These are phyloP conservation scores for Caradrina kadenii DNA, from an alignment of 2,888 invertebrate species.

Conservation along the genomic window DNA sequence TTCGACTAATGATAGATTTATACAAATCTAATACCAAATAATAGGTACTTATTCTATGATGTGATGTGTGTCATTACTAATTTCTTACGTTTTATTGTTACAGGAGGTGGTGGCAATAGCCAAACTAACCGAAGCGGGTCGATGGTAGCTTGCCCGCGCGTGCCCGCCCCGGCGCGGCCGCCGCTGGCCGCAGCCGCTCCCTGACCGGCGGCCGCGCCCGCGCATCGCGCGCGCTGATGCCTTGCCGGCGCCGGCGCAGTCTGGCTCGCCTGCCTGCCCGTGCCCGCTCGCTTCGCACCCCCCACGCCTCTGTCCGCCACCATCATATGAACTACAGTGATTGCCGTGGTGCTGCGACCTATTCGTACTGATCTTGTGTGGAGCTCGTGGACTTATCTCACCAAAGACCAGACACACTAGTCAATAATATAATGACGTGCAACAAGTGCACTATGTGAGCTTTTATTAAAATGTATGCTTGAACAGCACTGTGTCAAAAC, in stretches of 20 bases:
- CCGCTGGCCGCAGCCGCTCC: slow-evolving; percentile 87
- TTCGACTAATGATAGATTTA: slow-evolving; percentile 2
- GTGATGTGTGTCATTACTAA: slow-evolving; percentile 3
- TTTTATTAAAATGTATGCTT: slow-evolving; percentile 47
- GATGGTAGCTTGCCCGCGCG: slow-evolving; percentile 92
- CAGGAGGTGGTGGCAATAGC: slow-evolving; percentile 82
- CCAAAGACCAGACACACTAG: slow-evolving; percentile 65
- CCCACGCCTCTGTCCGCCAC: slow-evolving; percentile 74
- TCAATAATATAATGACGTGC: slow-evolving; percentile 58
- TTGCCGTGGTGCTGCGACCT: slow-evolving; percentile 23
- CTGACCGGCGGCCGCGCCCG: slow-evolving; percentile 83
- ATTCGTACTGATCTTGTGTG: slow-evolving; percentile 37
- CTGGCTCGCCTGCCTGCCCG: slow-evolving; percentile 85
- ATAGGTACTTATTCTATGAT: not conserved
- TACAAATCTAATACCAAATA: not conserved
- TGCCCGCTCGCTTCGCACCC: slow-evolving; percentile 74
- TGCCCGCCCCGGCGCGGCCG: slow-evolving; percentile 86
- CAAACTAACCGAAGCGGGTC: slow-evolving; percentile 84
- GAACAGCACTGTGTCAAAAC: slow-evolving; percentile 46
- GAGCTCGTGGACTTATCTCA: slow-evolving; percentile 51
- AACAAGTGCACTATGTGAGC: slow-evolving; percentile 36
- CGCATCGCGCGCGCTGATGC: slow-evolving; percentile 86
- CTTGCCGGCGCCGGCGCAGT: slow-evolving; percentile 79
- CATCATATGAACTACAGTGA: slow-evolving; percentile 58
- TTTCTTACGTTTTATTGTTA: slow-evolving; percentile 27